Base-by-base conservation (phyloP, 2,888 invertebrate species). In the Platynereis dumerilii region DNA sequence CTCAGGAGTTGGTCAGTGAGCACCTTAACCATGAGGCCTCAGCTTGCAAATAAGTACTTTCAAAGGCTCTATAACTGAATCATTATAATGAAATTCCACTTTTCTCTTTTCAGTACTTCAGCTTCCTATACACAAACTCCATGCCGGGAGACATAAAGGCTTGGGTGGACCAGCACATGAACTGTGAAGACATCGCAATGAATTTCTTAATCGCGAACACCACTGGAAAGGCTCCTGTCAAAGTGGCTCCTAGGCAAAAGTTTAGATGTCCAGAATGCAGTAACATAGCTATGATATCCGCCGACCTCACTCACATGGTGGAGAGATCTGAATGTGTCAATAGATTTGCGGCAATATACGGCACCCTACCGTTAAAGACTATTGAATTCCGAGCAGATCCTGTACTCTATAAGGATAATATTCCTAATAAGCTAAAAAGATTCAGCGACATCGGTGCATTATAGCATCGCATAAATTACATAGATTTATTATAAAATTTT, bases 181-280 rank as follows among this genome's bases (percentile, higher is more conserved):
- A 97, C 85, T 97, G 96, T 82, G 97, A 97, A 84, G 96, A 97
- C 81, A 95, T 97, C 74, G 96, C 96, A 0, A 96, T 97, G 94
- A 97, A 97, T 85, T 97, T 96, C 85, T 88, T 97, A 2, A 92
- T 97, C 34, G 92, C 96, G 1, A 96, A 96, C 82, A 86, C 92
- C 22, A 96, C 96, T 0, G 91, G 93, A 74, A 96, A 96, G 86
- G 91, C 96, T 1, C 96, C 96, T 0, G 94, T 97, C 34, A 86
- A 86, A 74, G 94, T 96, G 34, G 92, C 95, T 0, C 96, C 96
- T 0, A 88, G 96, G 2, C 96, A 97, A 82, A 97, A 97, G 83
- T 97, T 97, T 86, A 95, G 96, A 83, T 97, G 96, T 80, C 95
- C 96, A 0, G 93, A 95, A 82, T 96, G 96, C 84, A 91, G 90